Evolutionary conservation across 2,113 vertebrate genomes (phyloP).

Genomic region (Morone saxatilis): DNA sequence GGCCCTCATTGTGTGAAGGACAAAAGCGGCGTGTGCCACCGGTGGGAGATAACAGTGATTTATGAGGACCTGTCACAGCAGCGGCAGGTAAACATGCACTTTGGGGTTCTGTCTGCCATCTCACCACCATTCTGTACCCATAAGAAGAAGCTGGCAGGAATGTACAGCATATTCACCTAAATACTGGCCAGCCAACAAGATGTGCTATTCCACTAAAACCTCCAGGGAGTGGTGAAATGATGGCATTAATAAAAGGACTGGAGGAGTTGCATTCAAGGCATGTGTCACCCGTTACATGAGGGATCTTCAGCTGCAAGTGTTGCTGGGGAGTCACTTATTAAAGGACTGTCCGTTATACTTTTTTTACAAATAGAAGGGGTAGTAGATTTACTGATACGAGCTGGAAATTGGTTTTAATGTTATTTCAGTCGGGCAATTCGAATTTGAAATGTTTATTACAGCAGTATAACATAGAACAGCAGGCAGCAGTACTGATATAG

Average conservation of each 20-base stretch:
- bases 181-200: conserved; percentile 20
- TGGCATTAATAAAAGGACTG: conserved; percentile 6
- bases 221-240: conserved; percentile 2
- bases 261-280: conserved; percentile 12
- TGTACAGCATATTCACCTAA: conserved; percentile 29
- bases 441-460: too few relatives aligned
- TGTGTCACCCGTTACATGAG: background rate
- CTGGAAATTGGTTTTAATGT: too few relatives aligned
- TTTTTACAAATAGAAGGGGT: too few relatives aligned
- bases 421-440: too few relatives aligned
- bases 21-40: conserved; percentile 79
- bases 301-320: background rate
- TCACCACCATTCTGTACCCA: conserved; percentile 37
- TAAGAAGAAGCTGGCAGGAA: conserved; percentile 43
- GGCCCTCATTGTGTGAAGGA: conserved; percentile 81
- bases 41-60: conserved; percentile 84
- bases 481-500: too few relatives aligned
- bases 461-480: too few relatives aligned
- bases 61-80: conserved; percentile 82
- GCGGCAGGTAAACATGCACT: conserved; percentile 78
- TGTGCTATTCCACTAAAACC: background rate
- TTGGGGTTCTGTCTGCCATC: conserved; percentile 50
- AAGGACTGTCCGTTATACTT: background rate
- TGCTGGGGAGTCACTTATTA: background rate
- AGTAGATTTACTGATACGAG: too few relatives aligned